These are phyloP conservation scores for Trachelipus rathkii DNA, from an alignment of 1,140 invertebrate species.

Conservation along the genomic window DNA sequence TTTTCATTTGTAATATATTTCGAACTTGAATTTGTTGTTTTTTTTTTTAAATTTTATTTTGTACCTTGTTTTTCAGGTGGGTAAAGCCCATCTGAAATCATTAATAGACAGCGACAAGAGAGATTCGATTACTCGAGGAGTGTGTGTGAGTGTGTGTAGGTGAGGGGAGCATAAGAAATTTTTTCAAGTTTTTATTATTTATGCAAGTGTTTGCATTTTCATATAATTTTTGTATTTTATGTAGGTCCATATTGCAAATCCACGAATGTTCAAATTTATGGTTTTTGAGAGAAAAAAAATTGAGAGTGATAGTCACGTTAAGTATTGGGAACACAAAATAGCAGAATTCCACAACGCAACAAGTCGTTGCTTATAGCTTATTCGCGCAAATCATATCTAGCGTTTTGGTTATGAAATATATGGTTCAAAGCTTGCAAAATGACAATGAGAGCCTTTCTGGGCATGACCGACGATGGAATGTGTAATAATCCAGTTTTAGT, in stretches of 20 bases:
- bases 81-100: slow-evolving; percentile 53
- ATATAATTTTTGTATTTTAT: not conserved
- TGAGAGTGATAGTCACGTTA: not conserved
- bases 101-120: slow-evolving; percentile 75
- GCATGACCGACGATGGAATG: too few relatives aligned
- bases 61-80: slow-evolving; percentile 37
- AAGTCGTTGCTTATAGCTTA: too few relatives aligned
- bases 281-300: not conserved
- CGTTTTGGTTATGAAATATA: too few relatives aligned
- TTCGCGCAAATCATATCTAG: too few relatives aligned
- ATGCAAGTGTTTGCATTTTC: not conserved
- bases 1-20: not conserved
- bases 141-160: slow-evolving; percentile 82
- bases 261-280: not conserved
- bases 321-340: too few relatives aligned
- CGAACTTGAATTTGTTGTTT: not conserved
- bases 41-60: not conserved
- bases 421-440: too few relatives aligned
- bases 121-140: slow-evolving; percentile 72
- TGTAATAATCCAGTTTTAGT: too few relatives aligned
- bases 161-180: slow-evolving; percentile 68
- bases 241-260: not conserved
- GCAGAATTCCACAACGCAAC: too few relatives aligned
- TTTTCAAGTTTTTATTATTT: slow-evolving; percentile 54
- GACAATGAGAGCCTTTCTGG: too few relatives aligned